Base-by-base conservation (phyloP, 2,888 invertebrate genomes). In the Parascotia fuliginaria region DNA sequence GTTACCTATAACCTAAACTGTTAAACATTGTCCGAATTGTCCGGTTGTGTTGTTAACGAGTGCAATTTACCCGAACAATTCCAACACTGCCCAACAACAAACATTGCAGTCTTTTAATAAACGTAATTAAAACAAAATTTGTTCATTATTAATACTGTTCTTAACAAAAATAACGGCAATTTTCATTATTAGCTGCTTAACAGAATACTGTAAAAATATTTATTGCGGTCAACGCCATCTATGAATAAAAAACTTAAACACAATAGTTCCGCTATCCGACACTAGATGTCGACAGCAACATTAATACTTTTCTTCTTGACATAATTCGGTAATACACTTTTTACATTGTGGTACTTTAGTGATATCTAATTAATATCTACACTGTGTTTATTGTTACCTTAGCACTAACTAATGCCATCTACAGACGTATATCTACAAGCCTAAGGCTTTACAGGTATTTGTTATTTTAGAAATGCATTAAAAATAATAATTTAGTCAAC, bases 91-190 rank as follows among this genome's bases (percentile, higher is more conserved):
- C 41, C 33, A 41, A 48, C 47, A 50, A 54, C 41, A 37, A 37
- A 64, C 42, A 53, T 56, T 50, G 48, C 65, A 64, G 41, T 51
- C 29, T 36, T 65, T 45, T 29, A 46, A 46, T 34, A 68, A 60
- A 65, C 50, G 41, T 47, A 63, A 5, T 14, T 38, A 51, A 60
- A 41, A 53, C 54, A 42, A 46, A 54, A 53, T 61, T 66, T 69
- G 70, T 58, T 65, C 56, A 22, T 49, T 45, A 45, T 50, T 49
- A 67, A 67, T 66, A 67, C 70, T 66, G 60, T 13, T 55, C 15
- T 41, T 42, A 65, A 53, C 43, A 46, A 47, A 55, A 65, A 60
- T 52, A 68, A 27, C 11, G 41, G 40, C 11, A 45, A 9, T 47
- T 64, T 55, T 6, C 59, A 56, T 52, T 3, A 46, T 55, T 60